Base-by-base conservation (phyloP, 2,888 invertebrate genomes). In the Tryphoninae sp. region DNA sequence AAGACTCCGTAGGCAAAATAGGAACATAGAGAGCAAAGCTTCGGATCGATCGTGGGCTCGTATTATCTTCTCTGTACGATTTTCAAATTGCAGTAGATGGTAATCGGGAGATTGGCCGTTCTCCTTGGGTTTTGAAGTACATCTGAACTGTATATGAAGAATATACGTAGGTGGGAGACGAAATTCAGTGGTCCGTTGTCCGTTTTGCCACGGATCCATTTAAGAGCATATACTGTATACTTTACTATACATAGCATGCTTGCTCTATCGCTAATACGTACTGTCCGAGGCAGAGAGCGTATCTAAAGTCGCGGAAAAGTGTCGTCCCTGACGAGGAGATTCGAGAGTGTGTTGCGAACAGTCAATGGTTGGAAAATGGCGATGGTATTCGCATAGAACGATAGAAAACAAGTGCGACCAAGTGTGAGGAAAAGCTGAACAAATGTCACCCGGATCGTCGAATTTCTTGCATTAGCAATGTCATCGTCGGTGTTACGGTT, bases 291-390 rank as follows among this genome's bases (percentile, higher is more conserved):
- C 26, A 51, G 33, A 72, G 49, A 59, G 67, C 75, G 67, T 67
- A 74, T 74, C 74, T 65, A 65, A 58, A 11, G 67, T 51, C 33
- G 26, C 67, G 75, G 67, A 76, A 76, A 76, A 76, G 75, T 67
- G 67, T 67, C 58, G 55, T 55, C 64, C 42, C 71, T 22, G 64
- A 22, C 11, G 73, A 40, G 53, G 40, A 33, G 11, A 40, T 19
- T 64, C 40, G 16, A 42, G 55, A 9, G 62, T 55, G 19, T n/a
- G 33, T 45, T 9, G 49, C 23, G 42, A 51, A 23, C 26, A 74
- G 77, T 55, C 71, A 68, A 62, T 61, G 62, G 77, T 75, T 72
- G 75, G 62, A 86, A 88, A 85, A 88, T 87, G 87, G 88, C 87
- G 87, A 85, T 84, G 82, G 84, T 86, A 73, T 74, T 82, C 80